phyloP scores from a whole-genome alignment of 2,113 vertebrate genomes.

The Poeciliopsis retropinna region DNA sequence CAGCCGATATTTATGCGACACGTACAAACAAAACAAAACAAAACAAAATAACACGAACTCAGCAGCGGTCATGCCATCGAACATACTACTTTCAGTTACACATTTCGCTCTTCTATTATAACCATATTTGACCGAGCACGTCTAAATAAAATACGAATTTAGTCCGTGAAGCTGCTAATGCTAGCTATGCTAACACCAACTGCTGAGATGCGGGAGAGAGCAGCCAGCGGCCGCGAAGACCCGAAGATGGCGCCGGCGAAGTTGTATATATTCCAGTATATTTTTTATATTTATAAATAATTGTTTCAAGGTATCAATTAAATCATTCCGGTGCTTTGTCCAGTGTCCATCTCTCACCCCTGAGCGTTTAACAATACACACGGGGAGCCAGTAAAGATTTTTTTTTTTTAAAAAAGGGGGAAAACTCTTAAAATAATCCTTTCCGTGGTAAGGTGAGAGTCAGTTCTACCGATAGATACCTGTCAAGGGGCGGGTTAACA shows the following conservation, averaged over 20 bases:
- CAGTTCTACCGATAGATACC: slow-evolving; percentile 79
- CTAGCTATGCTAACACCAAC: slow-evolving; percentile 54
- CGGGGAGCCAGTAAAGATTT: not conserved
- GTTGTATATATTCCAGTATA: not conserved
- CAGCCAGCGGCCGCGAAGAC: slow-evolving; percentile 43
- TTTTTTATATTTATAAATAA: not conserved
- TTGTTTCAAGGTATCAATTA: not conserved
- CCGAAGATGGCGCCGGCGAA: slow-evolving; percentile 71
- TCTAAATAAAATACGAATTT: not conserved
- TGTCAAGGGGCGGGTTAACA: slow-evolving; percentile 79
- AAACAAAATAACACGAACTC: too few species aligned
- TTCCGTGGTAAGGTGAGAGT: slow-evolving; percentile 60
- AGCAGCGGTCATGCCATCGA: too few species aligned
- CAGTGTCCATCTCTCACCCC: slow-evolving; percentile 23
- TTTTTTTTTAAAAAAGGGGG: slow-evolving; percentile 20
- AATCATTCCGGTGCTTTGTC: not conserved
- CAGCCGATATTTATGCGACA: too few species aligned
- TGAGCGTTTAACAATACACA: slow-evolving; percentile 21
- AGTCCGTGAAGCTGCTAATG: slow-evolving; percentile 57
- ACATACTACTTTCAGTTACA: too few species aligned
- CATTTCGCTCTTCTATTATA: too few species aligned
- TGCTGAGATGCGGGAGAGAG: slow-evolving; percentile 49
- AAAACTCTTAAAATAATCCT: slow-evolving; percentile 59
- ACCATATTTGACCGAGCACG: too few species aligned
- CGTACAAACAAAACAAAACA: too few species aligned